These are phyloP conservation scores for Acleris laterana DNA, from an alignment of 2,888 invertebrate species.

Conservation along the genomic window DNA sequence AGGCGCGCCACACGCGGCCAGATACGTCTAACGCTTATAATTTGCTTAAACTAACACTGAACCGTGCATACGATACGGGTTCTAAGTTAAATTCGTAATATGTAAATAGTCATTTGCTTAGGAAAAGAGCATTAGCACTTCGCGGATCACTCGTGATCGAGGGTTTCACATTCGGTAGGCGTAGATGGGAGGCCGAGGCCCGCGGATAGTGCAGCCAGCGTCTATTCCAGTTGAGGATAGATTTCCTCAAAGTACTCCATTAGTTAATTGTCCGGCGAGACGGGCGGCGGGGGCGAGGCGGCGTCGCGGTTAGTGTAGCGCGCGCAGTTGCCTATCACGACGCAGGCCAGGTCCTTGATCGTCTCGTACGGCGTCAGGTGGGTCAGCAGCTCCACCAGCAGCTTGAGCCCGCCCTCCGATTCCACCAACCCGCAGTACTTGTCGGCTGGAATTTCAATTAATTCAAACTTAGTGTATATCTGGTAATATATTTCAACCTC, in stretches of 20 bases:
- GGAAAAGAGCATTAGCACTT: constrained; percentile 5
- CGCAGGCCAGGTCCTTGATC: constrained; percentile 88
- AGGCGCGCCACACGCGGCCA: background rate
- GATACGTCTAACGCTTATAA: background rate
- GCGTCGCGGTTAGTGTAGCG: constrained; percentile 46
- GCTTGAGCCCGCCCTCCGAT: constrained; percentile 91
- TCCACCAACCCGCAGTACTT: constrained; percentile 96
- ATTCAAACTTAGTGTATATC: background rate
- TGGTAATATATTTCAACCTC: no score
- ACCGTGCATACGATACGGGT: constrained; percentile 10
- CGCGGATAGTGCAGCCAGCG: background rate
- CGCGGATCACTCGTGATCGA: background rate
- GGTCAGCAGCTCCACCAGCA: constrained; percentile 87
- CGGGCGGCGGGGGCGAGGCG: constrained; percentile 40
- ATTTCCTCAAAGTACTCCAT: constrained; percentile 65
- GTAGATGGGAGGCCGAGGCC: background rate
- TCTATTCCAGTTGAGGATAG: constrained; percentile 59
- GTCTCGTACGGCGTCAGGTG: constrained; percentile 86
- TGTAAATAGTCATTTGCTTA: constrained; percentile 17
- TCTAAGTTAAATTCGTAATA: constrained; percentile 29
- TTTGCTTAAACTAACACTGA: constrained; percentile 26
- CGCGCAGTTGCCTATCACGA: constrained; percentile 88
- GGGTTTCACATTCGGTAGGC: no score
- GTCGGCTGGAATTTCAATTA: constrained; percentile 87
- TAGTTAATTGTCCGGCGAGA: constrained; percentile 62